A percentile compares a stretch with the other conserved stretches of the same genome.
Conservation (phyloP, 1,140 invertebrate genomes). For the Lordiphosa collinella region DNA sequence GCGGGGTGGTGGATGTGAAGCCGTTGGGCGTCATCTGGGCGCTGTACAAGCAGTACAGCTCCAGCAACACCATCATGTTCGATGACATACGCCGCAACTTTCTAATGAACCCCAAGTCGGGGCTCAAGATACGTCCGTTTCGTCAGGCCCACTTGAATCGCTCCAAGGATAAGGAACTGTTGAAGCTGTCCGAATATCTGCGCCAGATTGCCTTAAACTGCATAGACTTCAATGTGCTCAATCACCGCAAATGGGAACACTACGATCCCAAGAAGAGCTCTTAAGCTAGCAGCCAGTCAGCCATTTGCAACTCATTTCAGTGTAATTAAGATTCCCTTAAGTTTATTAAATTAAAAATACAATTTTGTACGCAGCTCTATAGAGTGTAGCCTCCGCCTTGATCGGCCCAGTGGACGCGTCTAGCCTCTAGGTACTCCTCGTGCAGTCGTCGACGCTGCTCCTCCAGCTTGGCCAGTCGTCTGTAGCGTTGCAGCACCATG, state of each 20-base stretch:
- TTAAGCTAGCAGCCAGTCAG: slow-evolving; percentile 6
- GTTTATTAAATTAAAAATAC: slow-evolving; percentile 63
- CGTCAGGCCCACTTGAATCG: slow-evolving; percentile 94
- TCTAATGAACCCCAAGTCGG: slow-evolving; percentile 97
- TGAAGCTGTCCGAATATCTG: slow-evolving; percentile 91
- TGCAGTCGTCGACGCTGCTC: slow-evolving; percentile 69
- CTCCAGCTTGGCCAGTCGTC: slow-evolving; percentile 66
- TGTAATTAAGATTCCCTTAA: slow-evolving; percentile 43
- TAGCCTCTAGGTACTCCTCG: slow-evolving; percentile 66
- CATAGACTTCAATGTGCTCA: slow-evolving; percentile 91
- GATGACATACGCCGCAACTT: slow-evolving; percentile 98
- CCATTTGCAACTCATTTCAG: background rate
- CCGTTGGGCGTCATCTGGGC: slow-evolving; percentile 98
- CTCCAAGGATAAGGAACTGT: slow-evolving; percentile 90
- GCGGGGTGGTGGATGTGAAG: slow-evolving; percentile 89
- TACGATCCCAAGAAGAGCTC: slow-evolving; percentile 82
- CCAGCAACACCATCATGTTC: slow-evolving; percentile 98
- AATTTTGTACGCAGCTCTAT: slow-evolving; percentile 52
- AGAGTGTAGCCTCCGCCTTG: slow-evolving; percentile 69
- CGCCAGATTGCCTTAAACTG: slow-evolving; percentile 89
- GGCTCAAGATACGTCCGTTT: slow-evolving; percentile 94
- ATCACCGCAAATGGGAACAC: slow-evolving; percentile 96
- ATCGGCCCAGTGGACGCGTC: slow-evolving; percentile 75
- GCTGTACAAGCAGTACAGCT: slow-evolving; percentile 91
- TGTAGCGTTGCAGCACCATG: slow-evolving; percentile 69